Conservation (phyloP, 1,140 invertebrate species). For the Calycopis cecrops region DNA sequence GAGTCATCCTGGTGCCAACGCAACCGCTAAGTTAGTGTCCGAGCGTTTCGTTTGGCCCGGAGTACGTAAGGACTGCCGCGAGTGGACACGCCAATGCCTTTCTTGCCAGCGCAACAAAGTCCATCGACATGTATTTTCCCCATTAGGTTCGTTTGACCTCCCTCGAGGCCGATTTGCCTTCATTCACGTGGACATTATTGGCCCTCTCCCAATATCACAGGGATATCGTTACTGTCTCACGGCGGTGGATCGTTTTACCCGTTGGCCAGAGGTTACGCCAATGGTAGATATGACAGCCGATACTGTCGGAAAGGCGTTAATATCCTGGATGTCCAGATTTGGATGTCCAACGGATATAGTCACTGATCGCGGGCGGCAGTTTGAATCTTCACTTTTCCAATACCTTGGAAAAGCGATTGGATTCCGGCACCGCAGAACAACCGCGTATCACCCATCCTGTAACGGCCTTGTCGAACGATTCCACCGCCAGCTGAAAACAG, state of each 20-base stretch:
- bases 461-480: slow-evolving; percentile 16
- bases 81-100: slow-evolving; percentile 13
- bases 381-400: slow-evolving; percentile 13
- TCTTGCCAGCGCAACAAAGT: slow-evolving; percentile 15
- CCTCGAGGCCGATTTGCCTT: slow-evolving; percentile 14
- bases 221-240: slow-evolving; percentile 16
- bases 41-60: slow-evolving; percentile 19
- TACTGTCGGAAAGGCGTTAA: slow-evolving; percentile 16
- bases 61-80: slow-evolving; percentile 14
- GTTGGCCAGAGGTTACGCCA: slow-evolving; percentile 21
- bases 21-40: slow-evolving; percentile 16
- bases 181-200: slow-evolving; percentile 13
- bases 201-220: background rate
- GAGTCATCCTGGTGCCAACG: slow-evolving; percentile 19
- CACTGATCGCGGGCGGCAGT: slow-evolving; percentile 16
- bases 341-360: slow-evolving; percentile 10
- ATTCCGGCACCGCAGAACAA: slow-evolving; percentile 15
- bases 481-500: slow-evolving; percentile 12
- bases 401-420: background rate
- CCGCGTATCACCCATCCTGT: slow-evolving; percentile 15
- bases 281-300: slow-evolving; percentile 17
- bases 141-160: slow-evolving; percentile 14
- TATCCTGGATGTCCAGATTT: slow-evolving; percentile 15
- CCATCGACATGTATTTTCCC: slow-evolving; percentile 17
- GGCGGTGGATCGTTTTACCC: slow-evolving; percentile 7